Evolutionary conservation across 2,888 invertebrate species (phyloP).

Genomic region (Standfussiana lucernea): DNA sequence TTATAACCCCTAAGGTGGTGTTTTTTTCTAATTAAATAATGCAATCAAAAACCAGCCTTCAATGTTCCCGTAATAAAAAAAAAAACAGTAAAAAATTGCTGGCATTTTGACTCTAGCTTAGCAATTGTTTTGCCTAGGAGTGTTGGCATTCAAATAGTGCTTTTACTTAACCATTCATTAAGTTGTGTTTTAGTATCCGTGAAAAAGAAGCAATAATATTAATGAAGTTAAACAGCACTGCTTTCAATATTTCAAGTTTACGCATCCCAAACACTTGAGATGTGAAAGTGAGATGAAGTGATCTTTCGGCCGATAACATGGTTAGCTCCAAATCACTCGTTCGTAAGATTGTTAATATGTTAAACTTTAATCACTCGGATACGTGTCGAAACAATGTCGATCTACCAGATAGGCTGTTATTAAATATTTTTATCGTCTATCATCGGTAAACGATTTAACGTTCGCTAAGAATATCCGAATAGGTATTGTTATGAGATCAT

Average conservation of each 20-base stretch:
- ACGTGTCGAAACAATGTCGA: constrained; percentile 50
- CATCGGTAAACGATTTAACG: not conserved
- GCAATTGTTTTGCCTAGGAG: not conserved
- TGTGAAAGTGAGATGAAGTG: constrained; percentile 42
- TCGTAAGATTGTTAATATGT: constrained; percentile 42
- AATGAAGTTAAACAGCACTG: not conserved
- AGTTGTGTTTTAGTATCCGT: not conserved
- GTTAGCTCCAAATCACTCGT: constrained; percentile 28
- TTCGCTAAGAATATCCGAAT: not conserved
- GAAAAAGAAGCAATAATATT: not conserved
- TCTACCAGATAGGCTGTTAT: constrained; percentile 28
- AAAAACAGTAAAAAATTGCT: too few species aligned
- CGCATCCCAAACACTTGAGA: constrained; percentile 29
- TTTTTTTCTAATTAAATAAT: constrained; percentile 27
- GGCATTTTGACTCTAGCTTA: not conserved
- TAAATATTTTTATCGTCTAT: constrained; percentile 31
- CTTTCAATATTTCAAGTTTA: constrained; percentile 21
- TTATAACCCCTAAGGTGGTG: constrained; percentile 32
- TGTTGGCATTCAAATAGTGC: not conserved
- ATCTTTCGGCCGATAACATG: constrained; percentile 27
- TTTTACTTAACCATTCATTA: not conserved
- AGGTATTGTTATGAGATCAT: not conserved
- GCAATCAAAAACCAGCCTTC: not conserved
- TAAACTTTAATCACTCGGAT: constrained; percentile 46
- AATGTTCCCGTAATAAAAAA: not conserved